phyloP scores from a whole-genome alignment of 2,888 invertebrate genomes.

The Hydrotaea cyrtoneurina region DNA sequence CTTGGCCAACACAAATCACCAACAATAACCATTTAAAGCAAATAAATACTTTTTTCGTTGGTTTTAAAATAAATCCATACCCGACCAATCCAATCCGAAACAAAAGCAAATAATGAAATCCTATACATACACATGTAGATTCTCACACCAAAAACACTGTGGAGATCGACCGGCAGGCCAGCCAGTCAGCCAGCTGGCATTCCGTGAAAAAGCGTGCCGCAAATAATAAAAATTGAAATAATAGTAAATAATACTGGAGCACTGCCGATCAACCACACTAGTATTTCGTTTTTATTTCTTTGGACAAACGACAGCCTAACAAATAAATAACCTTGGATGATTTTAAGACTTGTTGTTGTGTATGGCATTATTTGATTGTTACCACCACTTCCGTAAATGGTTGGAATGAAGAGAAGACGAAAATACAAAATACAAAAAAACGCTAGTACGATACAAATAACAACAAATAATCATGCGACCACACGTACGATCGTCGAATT shows the following conservation, averaged over 20 bases:
- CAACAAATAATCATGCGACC: neutral
- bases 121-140: neutral
- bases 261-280: neutral
- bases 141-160: neutral
- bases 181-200: neutral
- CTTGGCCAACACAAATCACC: constrained; percentile 16
- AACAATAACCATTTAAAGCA: constrained; percentile 34
- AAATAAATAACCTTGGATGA: constrained; percentile 49
- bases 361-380: constrained; percentile 3
- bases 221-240: constrained; percentile 43
- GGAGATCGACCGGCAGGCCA: neutral
- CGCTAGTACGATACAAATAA: neutral
- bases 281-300: no score
- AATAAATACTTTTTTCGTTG: neutral
- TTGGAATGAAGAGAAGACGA: constrained; percentile 12
- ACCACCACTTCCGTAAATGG: constrained; percentile 59
- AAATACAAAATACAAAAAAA: no score
- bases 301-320: neutral
- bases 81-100: neutral
- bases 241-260: constrained; percentile 40
- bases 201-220: constrained; percentile 45
- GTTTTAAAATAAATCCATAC: constrained; percentile 20
- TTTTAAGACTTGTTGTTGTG: constrained; percentile 33
- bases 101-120: neutral
- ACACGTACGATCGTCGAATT: no score